phyloP scores from a whole-genome alignment of 1,140 invertebrate genomes.

The Ptiloglossa arizonensis region DNA sequence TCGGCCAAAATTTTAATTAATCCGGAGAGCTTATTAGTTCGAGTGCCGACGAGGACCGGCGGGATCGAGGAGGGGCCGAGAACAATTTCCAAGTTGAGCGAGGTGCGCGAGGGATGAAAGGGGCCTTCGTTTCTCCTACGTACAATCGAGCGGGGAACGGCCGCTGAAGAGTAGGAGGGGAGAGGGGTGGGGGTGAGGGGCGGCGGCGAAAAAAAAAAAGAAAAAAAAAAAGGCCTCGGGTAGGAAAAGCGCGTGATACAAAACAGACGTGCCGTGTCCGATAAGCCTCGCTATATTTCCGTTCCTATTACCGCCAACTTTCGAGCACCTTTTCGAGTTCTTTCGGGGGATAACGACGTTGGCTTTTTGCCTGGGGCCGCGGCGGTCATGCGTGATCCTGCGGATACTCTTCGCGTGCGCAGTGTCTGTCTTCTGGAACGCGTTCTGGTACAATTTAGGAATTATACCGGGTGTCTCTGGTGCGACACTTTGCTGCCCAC shows the following conservation, averaged over 20 bases:
- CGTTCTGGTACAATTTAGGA: background rate
- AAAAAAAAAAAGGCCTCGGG: background rate
- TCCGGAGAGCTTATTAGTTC: constrained; percentile 70
- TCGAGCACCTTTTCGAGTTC: constrained; percentile 11
- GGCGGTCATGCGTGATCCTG: background rate
- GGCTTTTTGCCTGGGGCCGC: background rate
- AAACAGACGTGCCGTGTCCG: constrained; percentile 12
- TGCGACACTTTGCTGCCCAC: too few species aligned
- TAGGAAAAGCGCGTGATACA: constrained; percentile 29
- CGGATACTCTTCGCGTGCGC: background rate
- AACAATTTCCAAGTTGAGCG: constrained; percentile 58
- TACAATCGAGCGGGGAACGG: constrained; percentile 30
- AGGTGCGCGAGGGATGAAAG: constrained; percentile 29
- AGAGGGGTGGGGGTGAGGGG: background rate
- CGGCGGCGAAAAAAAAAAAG: background rate
- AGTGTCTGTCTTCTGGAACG: background rate
- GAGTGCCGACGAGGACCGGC: constrained; percentile 53
- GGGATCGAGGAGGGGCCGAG: constrained; percentile 40
- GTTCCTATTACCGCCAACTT: constrained; percentile 13
- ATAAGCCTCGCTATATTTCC: constrained; percentile 28
- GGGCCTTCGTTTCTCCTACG: constrained; percentile 45
- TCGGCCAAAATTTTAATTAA: constrained; percentile 70
- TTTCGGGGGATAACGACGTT: background rate
- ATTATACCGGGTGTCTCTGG: too few species aligned
- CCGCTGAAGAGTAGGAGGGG: background rate